These are phyloP conservation scores for Hiodon alosoides DNA, from an alignment of 2,113 vertebrate species.

Conservation along the genomic window DNA sequence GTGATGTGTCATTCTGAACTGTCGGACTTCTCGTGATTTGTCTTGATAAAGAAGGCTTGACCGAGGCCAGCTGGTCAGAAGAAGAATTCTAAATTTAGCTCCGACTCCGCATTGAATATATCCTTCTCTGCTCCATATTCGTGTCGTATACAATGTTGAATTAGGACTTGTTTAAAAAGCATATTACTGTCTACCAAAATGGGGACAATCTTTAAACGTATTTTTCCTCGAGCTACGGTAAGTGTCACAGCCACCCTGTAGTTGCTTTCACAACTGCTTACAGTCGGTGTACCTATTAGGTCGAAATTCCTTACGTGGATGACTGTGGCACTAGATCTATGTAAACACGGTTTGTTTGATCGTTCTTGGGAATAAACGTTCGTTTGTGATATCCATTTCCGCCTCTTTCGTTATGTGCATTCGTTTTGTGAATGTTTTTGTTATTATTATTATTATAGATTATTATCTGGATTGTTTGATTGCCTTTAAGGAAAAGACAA, in stretches of 20 bases:
- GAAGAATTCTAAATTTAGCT: constrained; percentile 14
- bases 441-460: background rate
- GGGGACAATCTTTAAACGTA: background rate
- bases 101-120: background rate
- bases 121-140: background rate
- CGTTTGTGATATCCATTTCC: background rate
- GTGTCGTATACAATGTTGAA: constrained; percentile 12
- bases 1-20: background rate
- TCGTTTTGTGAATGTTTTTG: background rate
- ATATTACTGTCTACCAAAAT: constrained; percentile 13
- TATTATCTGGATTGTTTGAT: background rate
- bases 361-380: background rate
- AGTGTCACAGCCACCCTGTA: too few species aligned
- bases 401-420: constrained; percentile 22
- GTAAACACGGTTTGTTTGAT: background rate
- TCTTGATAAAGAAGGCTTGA: background rate
- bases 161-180: background rate
- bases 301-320: background rate
- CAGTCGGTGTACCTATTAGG: too few species aligned
- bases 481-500: too few species aligned
- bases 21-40: background rate
- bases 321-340: background rate
- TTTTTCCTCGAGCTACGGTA: background rate
- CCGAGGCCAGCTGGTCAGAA: background rate
- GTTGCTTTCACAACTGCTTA: too few species aligned